Base-by-base conservation (phyloP, 2,888 invertebrate species). In the Lithosia quadra region DNA sequence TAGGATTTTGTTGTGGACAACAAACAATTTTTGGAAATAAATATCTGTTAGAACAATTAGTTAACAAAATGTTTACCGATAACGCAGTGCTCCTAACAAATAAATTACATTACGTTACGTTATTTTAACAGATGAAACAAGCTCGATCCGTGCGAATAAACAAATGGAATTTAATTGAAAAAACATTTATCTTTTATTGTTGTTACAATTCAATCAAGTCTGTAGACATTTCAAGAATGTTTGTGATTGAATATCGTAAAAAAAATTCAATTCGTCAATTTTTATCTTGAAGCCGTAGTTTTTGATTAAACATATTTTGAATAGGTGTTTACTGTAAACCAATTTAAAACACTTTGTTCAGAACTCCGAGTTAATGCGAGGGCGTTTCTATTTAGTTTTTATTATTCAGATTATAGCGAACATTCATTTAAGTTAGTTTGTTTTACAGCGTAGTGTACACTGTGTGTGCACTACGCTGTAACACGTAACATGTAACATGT, bases 111-210 rank as follows among this genome's bases (percentile, higher is more conserved):
- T 80, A 77, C 81, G 86, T 82, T 80, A 77, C 81, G 86, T 77
- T 72, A 75, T 68, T 78, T 75, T 59, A 69, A 61, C 74, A 80
- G 84, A 81, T 77, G n/a, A 75, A 83, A 85, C 83, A 78, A 73
- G 81, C 86, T 28, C 77, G 71, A 80, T 78, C 72, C 74, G 76
- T 80, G 75, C 77, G 81, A 87, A 84, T 84, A 84, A 88, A 86
- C 85, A 84, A 89, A 81, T 79, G 84, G 84, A 86, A 90, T 90
- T 89, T 88, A 85, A 86, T 88, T 87, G 85, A 79, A 85, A 84
- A 77, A 80, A 83, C 78, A 83, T 85, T 80, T 80, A 79, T 83
- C 83, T 82, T 83, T 74, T 68, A 82, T 81, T 82, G 76, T 75
- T 76, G 71, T 75, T 79, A 73, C 76, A 72, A 74, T 81, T 81